Evolutionary conservation across 37 sponge, comb jelly and placozoan species (phyloP), one percentile per base, ranked within the genome.

Genomic region (Mnemiopsis leidyi): DNA sequence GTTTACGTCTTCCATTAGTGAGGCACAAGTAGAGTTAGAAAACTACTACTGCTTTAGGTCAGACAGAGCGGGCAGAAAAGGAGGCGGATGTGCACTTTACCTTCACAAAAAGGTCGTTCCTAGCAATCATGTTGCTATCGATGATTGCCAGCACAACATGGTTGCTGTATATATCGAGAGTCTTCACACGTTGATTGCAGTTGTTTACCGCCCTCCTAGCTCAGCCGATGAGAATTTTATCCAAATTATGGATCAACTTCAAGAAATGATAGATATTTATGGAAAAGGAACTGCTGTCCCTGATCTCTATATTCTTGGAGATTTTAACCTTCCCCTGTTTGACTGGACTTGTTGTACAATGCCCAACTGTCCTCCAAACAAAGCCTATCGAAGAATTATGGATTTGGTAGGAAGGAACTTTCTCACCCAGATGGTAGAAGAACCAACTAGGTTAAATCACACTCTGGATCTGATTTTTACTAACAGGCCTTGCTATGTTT

Each of bases 391-490:
- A n/a, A n/a, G n/a, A n/a, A n/a, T n/a, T n/a, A n/a, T n/a, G n/a
- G n/a, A n/a, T n/a, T n/a, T n/a, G n/a, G n/a, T n/a, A n/a, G n/a
- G n/a, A n/a, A n/a, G n/a, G n/a, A n/a, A n/a, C n/a, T n/a, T n/a
- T n/a, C n/a, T n/a, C n/a, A n/a, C 79, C 0, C 79, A 77, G 18
- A 9, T 77, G 34, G 36, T 77, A 16, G 18, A 7, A 1, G 33
- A 77, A 18, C 79, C 79, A 7, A 77, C 79, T 32, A 28, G 79
- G 33, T n/a, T n/a, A n/a, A n/a, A n/a, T n/a, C n/a, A n/a, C n/a
- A n/a, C n/a, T n/a, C n/a, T n/a, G n/a, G n/a, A 77, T 36, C 79
- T 77, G 20, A 18, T 77, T 1, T 77, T 77, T 32, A 77, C 79
- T 31, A 77, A 77, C 36, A 77, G 33, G 33, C 36, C 1, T 32